These are phyloP conservation scores for Temnopleurus reevesii DNA, from an alignment of 53 echinoderm and acorn worm species.

Conservation along the genomic window DNA sequence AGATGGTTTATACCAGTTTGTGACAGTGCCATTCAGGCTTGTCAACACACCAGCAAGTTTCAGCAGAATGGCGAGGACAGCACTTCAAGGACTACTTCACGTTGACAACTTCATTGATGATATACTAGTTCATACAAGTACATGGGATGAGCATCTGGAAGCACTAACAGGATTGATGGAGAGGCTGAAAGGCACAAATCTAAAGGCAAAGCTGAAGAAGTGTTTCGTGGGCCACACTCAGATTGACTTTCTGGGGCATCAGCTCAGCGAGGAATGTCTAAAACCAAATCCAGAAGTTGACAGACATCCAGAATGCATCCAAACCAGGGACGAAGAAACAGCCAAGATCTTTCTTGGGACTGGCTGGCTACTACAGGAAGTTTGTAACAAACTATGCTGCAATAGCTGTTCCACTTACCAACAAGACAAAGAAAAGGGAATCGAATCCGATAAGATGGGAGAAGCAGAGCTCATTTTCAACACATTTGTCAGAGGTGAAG, in stretches of 20 bases:
- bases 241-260: constrained; percentile 44
- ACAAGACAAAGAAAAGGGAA: background rate
- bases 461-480: no score
- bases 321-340: constrained; percentile 52
- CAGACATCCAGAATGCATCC: background rate
- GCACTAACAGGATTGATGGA: background rate
- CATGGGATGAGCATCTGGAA: background rate
- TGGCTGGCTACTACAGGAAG: constrained; percentile 25
- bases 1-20: constrained; percentile 59
- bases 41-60: constrained; percentile 52
- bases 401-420: constrained; percentile 40
- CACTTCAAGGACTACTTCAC: background rate
- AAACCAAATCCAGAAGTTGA: background rate
- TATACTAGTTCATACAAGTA: constrained; percentile 27
- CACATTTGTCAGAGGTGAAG: no score
- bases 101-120: constrained; percentile 44
- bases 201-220: constrained; percentile 6
- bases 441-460: background rate
- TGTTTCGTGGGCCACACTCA: background rate
- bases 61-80: constrained; percentile 46
- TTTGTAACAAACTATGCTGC: constrained; percentile 45
- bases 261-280: background rate
- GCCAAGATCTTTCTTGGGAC: constrained; percentile 41
- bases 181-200: background rate
- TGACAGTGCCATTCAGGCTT: constrained; percentile 51